Evolutionary conservation across 2,797 vertebrate genomes (phyloP), one percentile per base, ranked within the genome.

Genomic region (Halcyon badia): DNA sequence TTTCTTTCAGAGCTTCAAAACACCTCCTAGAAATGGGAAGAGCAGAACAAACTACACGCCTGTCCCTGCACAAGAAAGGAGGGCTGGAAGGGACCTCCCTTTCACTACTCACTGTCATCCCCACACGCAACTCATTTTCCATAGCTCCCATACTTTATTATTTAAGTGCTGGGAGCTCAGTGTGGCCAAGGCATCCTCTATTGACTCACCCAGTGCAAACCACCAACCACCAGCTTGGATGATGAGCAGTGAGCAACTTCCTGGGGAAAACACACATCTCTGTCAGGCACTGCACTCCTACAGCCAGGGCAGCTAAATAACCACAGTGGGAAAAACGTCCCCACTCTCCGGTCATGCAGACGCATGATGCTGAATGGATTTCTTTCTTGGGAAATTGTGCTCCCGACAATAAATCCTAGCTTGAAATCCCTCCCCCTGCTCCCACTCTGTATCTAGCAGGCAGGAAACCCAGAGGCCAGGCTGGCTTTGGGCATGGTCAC

Each of bases 1-100:
- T 89, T 79, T 79, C 7, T 92, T 95, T 49, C 52, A 28, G n/a
- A 60, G 31, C 57, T 73, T 51, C 68, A 64, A 87, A 72, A 37
- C 11, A 46, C 8, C 13, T 92, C 54, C 56, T 25, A 64, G 13
- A 83, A 94, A 52, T 0, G 2, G 19, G 22, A 82, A 73, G 17
- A 85, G 46, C 7, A 56, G 17, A 91, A 48, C 16, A 58, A 78
- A 62, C 28, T 18, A 24, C 10, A 66, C 9, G 6, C 11, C 58
- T 33, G 14, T 16, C 18, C 31, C 20, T 18, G 8, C n/a, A 31
- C 35, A 87, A 33, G 24, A 69, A 49, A 14, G 11, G 10, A 57
- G 21, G 31, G 33, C 44, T 81, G 22, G 48, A 81, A 90, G 30
- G 11, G 24, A 73, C 5, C 30, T 70, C 35, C 9, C 11, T 64